A percentile compares a stretch with the other conserved stretches of the same genome.
These are phyloP conservation scores for Cinara cedri DNA, from an alignment of 2,888 invertebrate genomes.

Conservation along the genomic window DNA sequence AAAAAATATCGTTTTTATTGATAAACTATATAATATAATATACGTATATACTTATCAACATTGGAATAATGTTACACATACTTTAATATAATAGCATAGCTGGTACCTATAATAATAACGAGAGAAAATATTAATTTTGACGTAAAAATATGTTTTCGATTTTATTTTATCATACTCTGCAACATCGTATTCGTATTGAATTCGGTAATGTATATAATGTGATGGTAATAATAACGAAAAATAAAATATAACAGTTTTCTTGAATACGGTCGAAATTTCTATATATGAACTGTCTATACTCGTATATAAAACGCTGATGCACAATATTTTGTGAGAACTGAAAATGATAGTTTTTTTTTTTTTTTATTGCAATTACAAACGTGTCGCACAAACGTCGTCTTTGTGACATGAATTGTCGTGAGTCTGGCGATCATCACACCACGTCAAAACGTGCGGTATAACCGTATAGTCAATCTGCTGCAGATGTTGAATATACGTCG, in stretches of 20 bases:
- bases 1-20: no score
- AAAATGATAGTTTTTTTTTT: conserved; percentile 16
- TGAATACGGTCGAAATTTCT: neutral
- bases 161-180: no score
- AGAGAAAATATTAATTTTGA: no score
- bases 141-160: no score
- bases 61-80: no score
- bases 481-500: neutral
- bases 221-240: no score
- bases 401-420: neutral
- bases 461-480: neutral
- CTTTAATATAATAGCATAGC: no score
- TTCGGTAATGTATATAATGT: no score
- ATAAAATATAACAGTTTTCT: neutral
- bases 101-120: no score
- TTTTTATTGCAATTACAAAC: neutral
- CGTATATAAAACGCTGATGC: neutral
- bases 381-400: conserved; percentile 1
- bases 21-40: no score
- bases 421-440: neutral
- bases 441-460: neutral
- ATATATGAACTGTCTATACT: neutral
- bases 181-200: no score
- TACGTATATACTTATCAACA: no score
- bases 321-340: conserved; percentile 29